Base-by-base conservation (phyloP, 1,140 invertebrate genomes). In the Diploscapter pachys region DNA sequence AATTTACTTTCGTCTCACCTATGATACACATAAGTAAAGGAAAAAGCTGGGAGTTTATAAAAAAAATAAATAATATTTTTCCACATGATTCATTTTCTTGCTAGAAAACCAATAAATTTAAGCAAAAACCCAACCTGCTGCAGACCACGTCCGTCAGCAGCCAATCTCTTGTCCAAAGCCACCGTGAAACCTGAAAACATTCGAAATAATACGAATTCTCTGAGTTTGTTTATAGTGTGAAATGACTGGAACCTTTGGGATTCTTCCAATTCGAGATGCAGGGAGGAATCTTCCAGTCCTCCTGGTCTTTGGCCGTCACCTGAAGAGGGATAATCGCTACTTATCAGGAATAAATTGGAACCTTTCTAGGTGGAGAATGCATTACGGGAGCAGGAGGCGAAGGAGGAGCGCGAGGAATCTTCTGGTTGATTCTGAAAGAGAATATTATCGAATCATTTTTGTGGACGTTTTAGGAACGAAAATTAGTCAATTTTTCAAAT, bases 231-330 rank as follows among this genome's bases (percentile, higher is more conserved):
- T 13, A 59, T 11, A 59, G 57, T 13, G 56, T 53, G 31, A 65
- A 49, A 59, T 11, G 69, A 67, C 9, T 11, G 55, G 11, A 66
- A 83, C 94, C 87, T 94, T 98, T 89, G 3, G 95, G 93, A 86
- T 99, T 99, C 87, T 99, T 99, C 96, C 96, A 99, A 85, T 99
- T 99, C 9, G 94, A 96, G 78, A 99, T 97, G 85, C 96, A 99
- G 0, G 97, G 97, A 13, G 97, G 97, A 81, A 99, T 98, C 88
- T 98, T 98, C 97, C 97, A 99, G 87, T 99, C 96, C 78, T 96
- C 92, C 85, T 99, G 96, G 86, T 99, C 96, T 86, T 98, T 97
- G 0, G 96, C 95, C 4, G 96, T 97, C 0, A 96, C 93, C 9
- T 59, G 57, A 31, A 11, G 9, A 11, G 57, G 31, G 57, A 2